Conservation (phyloP, 2,888 invertebrate species). For the Watsonalla cultraria region DNA sequence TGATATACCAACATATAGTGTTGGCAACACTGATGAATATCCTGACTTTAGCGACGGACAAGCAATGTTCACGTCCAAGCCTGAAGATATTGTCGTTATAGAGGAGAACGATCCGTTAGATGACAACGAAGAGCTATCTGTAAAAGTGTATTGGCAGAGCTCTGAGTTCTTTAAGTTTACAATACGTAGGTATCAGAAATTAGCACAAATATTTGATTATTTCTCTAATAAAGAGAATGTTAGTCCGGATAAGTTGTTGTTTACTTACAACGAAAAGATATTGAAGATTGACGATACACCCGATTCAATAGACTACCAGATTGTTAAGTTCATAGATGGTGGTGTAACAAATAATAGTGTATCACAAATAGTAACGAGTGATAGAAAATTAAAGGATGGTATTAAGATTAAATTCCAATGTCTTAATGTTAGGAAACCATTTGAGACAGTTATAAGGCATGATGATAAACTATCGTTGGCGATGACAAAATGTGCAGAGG, state of each 20-base stretch:
- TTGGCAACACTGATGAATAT: conserved; percentile 62
- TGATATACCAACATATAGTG: conserved; percentile 34
- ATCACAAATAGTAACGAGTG: conserved; percentile 21
- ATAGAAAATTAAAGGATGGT: conserved; percentile 22
- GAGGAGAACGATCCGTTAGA: conserved; percentile 34
- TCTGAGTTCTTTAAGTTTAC: conserved; percentile 55
- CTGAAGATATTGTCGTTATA: conserved; percentile 23
- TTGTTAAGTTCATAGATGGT: conserved; percentile 68
- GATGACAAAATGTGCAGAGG: conserved; percentile 69
- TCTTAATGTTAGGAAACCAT: conserved; percentile 57
- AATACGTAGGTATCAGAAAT: conserved; percentile 58
- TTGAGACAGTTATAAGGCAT: conserved; percentile 35
- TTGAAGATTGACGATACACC: conserved; percentile 61
- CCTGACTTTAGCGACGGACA: conserved; percentile 43
- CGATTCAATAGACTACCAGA: conserved; percentile 54
- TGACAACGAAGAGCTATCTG: conserved; percentile 63
- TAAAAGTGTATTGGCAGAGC: conserved; percentile 69
- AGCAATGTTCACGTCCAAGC: conserved; percentile 36
- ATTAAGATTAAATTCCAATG: conserved; percentile 66
- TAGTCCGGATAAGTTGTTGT: conserved; percentile 45
- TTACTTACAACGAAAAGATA: conserved; percentile 58
- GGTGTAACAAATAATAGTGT: conserved; percentile 53
- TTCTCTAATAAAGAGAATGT: conserved; percentile 53
- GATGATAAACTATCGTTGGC: conserved; percentile 53
- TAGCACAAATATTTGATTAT: conserved; percentile 56